phyloP scores from a whole-genome alignment of 2,797 vertebrate species.

The Sebastes alutus region DNA sequence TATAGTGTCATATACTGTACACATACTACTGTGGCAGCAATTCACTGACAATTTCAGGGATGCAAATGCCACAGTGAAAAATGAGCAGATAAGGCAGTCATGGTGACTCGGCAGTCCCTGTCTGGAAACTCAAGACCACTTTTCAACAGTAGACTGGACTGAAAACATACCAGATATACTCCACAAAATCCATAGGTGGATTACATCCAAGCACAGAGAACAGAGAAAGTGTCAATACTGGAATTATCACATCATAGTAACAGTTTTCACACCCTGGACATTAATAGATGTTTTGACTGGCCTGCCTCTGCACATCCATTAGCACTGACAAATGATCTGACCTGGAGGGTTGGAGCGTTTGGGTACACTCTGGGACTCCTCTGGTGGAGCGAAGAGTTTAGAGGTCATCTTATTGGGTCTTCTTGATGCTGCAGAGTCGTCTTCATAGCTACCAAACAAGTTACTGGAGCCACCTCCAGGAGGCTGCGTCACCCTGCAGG shows the following conservation, averaged over 20 bases:
- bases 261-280: constrained; percentile 52
- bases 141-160: not conserved
- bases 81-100: not conserved
- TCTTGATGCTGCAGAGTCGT: constrained; percentile 78
- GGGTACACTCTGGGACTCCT: constrained; percentile 82
- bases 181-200: constrained; percentile 2
- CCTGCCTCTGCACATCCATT: constrained; percentile 4
- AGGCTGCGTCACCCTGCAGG: constrained; percentile 88
- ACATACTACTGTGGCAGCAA: not conserved
- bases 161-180: constrained; percentile 6
- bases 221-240: not conserved
- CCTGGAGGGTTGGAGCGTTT: constrained; percentile 95
- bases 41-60: not conserved
- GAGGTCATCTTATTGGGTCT: constrained; percentile 91
- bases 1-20: not conserved
- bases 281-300: not conserved
- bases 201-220: not conserved
- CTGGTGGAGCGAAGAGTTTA: constrained; percentile 87
- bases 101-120: not conserved
- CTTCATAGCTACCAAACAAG: constrained; percentile 88
- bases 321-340: constrained; percentile 56
- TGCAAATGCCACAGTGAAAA: not conserved
- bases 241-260: constrained; percentile 22
- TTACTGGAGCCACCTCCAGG: constrained; percentile 91
- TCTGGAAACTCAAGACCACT: not conserved